These are phyloP conservation scores for Eristalis intricaria DNA, from an alignment of 2,888 invertebrate genomes.

Conservation along the genomic window DNA sequence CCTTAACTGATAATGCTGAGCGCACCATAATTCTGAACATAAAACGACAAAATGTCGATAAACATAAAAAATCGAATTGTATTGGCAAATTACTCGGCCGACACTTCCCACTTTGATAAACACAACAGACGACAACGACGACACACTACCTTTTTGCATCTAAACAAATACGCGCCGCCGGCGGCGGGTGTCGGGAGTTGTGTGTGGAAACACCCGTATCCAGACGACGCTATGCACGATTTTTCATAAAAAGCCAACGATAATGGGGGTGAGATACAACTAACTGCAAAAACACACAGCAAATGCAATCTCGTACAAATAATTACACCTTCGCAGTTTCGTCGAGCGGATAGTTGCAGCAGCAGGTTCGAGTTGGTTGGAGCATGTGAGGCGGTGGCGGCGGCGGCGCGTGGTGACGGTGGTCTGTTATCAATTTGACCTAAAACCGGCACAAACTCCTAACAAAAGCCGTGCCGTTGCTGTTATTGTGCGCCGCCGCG, in stretches of 20 bases:
- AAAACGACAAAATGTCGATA: conserved; percentile 13
- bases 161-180: conserved; percentile 5
- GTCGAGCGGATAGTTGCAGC: background rate
- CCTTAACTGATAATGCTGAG: conserved; percentile 41
- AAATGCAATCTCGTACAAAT: conserved; percentile 31
- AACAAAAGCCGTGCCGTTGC: background rate
- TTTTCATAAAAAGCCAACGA: conserved; percentile 2
- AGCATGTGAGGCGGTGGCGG: background rate
- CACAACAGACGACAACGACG: background rate
- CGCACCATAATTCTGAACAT: conserved; percentile 25
- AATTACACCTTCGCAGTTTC: conserved; percentile 40
- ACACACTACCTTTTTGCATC: conserved; percentile 10
- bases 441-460: conserved; percentile 51
- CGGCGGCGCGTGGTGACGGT: background rate
- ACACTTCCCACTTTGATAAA: conserved; percentile 60
- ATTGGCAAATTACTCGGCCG: conserved; percentile 23
- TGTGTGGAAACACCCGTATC: conserved; percentile 28
- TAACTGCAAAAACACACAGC: background rate
- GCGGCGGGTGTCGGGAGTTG: background rate
- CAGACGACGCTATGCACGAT: conserved; percentile 40
- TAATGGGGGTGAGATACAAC: conserved; percentile 16
- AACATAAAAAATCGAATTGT: conserved; percentile 50
- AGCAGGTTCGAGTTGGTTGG: too few relatives aligned
- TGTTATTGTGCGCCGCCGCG: conserved; percentile 6
- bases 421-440: conserved; percentile 65